Base-by-base conservation (phyloP, 2,113 vertebrate species). In the Xiphophorus maculatus region DNA sequence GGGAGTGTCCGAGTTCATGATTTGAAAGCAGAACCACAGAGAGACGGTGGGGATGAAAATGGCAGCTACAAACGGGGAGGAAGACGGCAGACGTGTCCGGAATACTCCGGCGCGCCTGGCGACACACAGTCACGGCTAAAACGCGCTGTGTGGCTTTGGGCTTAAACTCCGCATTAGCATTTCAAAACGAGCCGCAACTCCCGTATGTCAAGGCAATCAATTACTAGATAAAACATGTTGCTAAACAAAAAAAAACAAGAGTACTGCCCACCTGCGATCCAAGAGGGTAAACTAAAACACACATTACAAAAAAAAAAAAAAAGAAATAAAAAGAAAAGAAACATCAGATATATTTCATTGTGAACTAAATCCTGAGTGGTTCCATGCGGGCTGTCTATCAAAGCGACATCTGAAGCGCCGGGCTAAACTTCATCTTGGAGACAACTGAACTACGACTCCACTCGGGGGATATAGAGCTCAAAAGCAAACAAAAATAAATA, bases 131-230 rank as follows among this genome's bases (percentile, higher is more conserved):
- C 85, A 74, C 9, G 29, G 65, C 71, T 87, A 71, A 3, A 30
- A 86, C 69, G 73, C 83, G 71, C 70, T 19, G 69, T 51, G 79
- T 67, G 81, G 86, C 90, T 90, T 91, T 89, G 80, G 67, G 80
- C 77, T 87, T 84, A 84, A 79, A 83, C 81, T 76, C 32, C 70
- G 29, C 71, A 91, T 93, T 90, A 91, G 81, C 87, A 91, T 92
- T 87, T 91, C 82, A 87, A 88, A 90, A 84, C 81, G 76, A 30
- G 54, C 13, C 2, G 44, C 63, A 30, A 27, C 72, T 66, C 61
- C 81, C 87, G 48, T 74, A 71, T 85, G 86, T 91, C 88, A 82
- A 79, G 80, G 81, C 77, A 90, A 89, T 92, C 89, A 91, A 87
- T 87, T 91, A 89, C 80, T 66, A 78, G 87, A 80, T 80, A 82